Conservation (phyloP, 2,113 vertebrate species). For the Apeltes quadracus region DNA sequence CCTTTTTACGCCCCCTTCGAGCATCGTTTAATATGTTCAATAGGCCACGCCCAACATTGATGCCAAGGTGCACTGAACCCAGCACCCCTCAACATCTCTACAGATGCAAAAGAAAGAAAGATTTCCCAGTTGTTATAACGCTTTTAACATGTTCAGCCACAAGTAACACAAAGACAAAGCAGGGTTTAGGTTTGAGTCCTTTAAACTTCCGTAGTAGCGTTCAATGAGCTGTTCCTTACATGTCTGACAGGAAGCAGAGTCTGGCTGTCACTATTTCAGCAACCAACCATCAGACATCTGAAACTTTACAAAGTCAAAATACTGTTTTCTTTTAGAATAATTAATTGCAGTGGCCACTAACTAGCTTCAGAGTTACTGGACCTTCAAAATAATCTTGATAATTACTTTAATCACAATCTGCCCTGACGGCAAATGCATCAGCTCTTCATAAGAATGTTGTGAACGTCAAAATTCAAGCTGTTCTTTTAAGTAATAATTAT, state of each 20-base stretch:
- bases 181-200: neutral
- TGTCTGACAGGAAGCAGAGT: constrained; percentile 48
- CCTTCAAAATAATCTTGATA: neutral
- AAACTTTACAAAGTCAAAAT: constrained; percentile 24
- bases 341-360: constrained; percentile 16
- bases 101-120: neutral
- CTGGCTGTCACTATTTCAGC: constrained; percentile 27
- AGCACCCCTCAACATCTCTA: no score
- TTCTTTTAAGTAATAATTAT: neutral
- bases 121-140: neutral
- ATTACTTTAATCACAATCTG: constrained; percentile 23
- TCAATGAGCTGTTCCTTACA: constrained; percentile 19
- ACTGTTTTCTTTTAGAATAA: neutral
- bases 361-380: constrained; percentile 11
- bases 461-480: neutral
- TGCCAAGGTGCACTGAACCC: neutral
- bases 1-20: neutral
- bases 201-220: neutral
- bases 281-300: neutral
- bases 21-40: neutral
- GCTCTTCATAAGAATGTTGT: neutral
- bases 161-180: neutral
- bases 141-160: neutral
- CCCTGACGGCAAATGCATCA: constrained; percentile 31
- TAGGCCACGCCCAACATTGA: neutral